phyloP scores from a whole-genome alignment of 2,113 vertebrate genomes.

The Tachycineta bicolor region DNA sequence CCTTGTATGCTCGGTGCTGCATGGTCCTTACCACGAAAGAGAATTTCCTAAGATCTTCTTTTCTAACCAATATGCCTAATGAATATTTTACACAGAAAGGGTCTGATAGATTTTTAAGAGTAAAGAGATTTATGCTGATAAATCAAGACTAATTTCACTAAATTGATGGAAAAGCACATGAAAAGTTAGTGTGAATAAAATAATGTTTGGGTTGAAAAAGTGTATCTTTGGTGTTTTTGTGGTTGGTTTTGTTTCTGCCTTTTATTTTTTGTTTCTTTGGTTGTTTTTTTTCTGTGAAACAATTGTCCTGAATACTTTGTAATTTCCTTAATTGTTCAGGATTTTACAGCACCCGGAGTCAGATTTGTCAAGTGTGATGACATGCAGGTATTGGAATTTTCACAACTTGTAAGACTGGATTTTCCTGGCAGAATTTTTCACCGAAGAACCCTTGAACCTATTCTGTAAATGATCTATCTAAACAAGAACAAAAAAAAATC shows the following conservation, averaged over 20 bases:
- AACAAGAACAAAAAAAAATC: background rate
- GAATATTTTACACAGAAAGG: background rate
- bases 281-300: background rate
- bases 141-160: background rate
- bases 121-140: background rate
- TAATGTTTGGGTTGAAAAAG: background rate
- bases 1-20: background rate
- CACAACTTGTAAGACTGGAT: background rate
- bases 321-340: background rate
- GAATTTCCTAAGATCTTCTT: background rate
- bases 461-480: background rate
- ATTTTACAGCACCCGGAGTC: background rate
- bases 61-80: background rate
- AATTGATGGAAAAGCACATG: background rate
- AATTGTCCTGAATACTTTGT: background rate
- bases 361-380: background rate
- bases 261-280: background rate
- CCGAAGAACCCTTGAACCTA: background rate
- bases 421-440: background rate
- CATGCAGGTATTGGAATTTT: background rate
- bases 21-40: background rate
- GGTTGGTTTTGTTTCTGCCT: background rate
- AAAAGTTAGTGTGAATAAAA: background rate
- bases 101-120: background rate
- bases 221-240: rapidly evolving